phyloP scores from a whole-genome alignment of 2,888 invertebrate species.

The Ptychoptera contaminata region DNA sequence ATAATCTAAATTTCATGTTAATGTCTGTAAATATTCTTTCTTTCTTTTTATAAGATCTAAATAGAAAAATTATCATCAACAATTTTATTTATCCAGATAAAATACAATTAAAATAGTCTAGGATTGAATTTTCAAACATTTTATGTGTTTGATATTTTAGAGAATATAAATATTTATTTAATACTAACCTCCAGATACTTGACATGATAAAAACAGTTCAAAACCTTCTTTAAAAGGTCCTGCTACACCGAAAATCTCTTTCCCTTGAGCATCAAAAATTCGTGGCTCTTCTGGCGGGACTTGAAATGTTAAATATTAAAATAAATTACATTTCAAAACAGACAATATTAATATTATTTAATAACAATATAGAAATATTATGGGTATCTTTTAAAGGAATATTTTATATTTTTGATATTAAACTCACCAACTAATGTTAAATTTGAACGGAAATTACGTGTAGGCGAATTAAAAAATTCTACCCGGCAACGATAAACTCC shows the following conservation, averaged over 20 bases:
- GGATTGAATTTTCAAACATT: too few species aligned
- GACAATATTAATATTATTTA: too few species aligned
- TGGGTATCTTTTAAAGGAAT: neutral
- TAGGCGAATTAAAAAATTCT: conserved; percentile 78
- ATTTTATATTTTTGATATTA: conserved; percentile 2
- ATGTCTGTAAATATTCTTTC: too few species aligned
- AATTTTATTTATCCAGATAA: too few species aligned
- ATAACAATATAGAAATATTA: neutral
- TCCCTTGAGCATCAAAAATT: conserved; percentile 70
- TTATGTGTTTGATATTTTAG: too few species aligned
- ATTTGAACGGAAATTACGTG: conserved; percentile 71
- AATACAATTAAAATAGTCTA: too few species aligned
- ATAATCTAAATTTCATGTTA: too few species aligned
- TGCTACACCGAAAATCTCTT: conserved; percentile 58
- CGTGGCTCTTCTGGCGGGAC: conserved; percentile 67
- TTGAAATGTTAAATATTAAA: conserved; percentile 21
- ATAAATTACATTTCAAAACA: neutral
- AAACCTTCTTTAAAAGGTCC: conserved; percentile 81
- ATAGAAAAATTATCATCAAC: too few species aligned
- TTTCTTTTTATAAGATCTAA: too few species aligned
- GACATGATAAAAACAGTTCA: conserved; percentile 67
- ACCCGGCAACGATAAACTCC: conserved; percentile 77
- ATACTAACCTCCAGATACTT: conserved; percentile 67
- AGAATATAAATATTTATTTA: too few species aligned
- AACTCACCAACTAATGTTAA: conserved; percentile 74